phyloP scores from a whole-genome alignment of 2,113 vertebrate genomes.

The Sigmodon hispidus region DNA sequence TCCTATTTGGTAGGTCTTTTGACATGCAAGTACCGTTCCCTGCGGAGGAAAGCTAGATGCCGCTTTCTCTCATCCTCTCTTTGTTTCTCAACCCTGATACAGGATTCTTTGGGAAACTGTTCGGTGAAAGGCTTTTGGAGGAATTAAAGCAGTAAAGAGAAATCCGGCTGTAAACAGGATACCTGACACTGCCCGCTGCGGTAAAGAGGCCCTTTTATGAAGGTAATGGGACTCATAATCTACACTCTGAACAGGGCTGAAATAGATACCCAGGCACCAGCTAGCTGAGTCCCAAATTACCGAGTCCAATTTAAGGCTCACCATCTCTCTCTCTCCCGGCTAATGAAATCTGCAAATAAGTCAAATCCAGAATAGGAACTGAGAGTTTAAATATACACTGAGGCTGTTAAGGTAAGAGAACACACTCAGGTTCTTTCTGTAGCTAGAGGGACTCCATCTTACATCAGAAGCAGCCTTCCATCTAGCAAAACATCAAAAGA shows the following conservation, averaged over 20 bases:
- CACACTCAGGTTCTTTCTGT: conserved; percentile 48
- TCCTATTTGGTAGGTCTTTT: conserved; percentile 73
- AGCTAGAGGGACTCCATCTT: conserved; percentile 60
- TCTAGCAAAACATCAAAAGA: conserved; percentile 62
- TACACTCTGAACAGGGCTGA: conserved; percentile 27
- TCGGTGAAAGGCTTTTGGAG: conserved; percentile 10
- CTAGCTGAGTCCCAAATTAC: conserved; percentile 44
- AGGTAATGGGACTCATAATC: conserved; percentile 38
- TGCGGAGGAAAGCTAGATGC: conserved; percentile 42
- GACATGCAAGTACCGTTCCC: conserved; percentile 71
- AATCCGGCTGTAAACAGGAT: conserved; percentile 56
- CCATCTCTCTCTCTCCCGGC: conserved; percentile 28
- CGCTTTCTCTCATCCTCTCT: conserved; percentile 68
- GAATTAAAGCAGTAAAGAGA: conserved; percentile 51
- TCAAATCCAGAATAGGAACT: conserved; percentile 58
- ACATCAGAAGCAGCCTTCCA: conserved; percentile 58
- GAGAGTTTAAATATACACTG: conserved; percentile 58
- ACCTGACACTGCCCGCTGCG: conserved; percentile 3
- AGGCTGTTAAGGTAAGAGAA: conserved; percentile 52
- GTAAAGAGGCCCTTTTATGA: conserved; percentile 45
- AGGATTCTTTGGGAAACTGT: conserved; percentile 62
- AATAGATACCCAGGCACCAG: conserved; percentile 5
- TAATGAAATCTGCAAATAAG: conserved; percentile 68
- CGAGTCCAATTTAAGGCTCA: background rate
- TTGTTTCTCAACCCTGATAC: conserved; percentile 62